Conservation (phyloP, 2,888 invertebrate genomes). For the Xanthorhoe spadicearia region DNA sequence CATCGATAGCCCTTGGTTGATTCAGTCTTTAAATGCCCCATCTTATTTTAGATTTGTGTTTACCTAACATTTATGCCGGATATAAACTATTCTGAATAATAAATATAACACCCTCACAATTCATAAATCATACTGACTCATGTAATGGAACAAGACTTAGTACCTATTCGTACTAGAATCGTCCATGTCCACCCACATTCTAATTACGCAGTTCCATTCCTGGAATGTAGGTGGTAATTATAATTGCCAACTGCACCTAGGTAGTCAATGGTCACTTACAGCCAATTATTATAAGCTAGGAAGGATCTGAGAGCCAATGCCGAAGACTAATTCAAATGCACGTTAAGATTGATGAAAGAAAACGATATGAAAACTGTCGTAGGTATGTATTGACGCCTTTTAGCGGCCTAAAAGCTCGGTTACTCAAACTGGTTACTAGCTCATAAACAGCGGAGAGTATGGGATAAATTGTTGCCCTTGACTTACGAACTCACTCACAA, state of each 20-base stretch:
- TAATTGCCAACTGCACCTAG: constrained; percentile 3
- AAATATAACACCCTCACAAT: background rate
- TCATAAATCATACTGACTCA: constrained; percentile 10
- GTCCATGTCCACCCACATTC: constrained; percentile 11
- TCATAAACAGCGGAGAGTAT: too few species aligned
- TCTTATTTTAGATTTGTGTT: background rate
- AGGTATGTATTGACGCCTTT: too few species aligned
- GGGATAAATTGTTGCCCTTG: too few species aligned
- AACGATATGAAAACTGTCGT: too few species aligned
- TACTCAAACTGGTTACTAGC: too few species aligned
- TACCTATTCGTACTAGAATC: constrained; percentile 1
- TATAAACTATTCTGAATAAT: background rate
- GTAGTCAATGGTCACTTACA: background rate
- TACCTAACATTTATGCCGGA: background rate
- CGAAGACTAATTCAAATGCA: too few species aligned
- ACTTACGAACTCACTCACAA: too few species aligned
- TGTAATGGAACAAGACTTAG: background rate
- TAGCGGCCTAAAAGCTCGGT: too few species aligned
- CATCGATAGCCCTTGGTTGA: too few species aligned
- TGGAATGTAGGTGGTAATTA: constrained; percentile 8
- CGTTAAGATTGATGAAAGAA: too few species aligned
- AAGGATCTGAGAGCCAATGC: background rate
- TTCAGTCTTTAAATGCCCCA: background rate
- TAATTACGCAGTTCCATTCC: background rate
- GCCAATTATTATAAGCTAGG: background rate